phyloP scores from a whole-genome alignment of 1,140 invertebrate species.

The Drosophila carrolli region DNA sequence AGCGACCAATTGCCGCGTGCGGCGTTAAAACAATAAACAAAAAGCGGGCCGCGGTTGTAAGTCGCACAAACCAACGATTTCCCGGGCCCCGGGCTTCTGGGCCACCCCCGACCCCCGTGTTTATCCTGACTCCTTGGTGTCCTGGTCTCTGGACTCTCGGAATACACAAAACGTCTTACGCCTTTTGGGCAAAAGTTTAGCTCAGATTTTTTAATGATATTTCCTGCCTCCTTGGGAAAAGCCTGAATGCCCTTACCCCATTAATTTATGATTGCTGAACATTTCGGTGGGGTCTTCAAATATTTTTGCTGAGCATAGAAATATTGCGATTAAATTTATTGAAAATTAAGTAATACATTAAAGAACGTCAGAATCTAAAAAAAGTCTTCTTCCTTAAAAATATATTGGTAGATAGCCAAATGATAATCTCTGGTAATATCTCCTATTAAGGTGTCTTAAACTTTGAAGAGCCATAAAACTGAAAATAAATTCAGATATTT shows the following conservation, averaged over 20 bases:
- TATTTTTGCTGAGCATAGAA: background rate
- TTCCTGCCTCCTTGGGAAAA: background rate
- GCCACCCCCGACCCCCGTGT: slow-evolving; percentile 8
- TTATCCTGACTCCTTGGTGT: slow-evolving; percentile 1
- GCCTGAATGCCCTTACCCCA: background rate
- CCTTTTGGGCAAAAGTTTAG: slow-evolving; percentile 65
- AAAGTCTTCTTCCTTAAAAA: no score
- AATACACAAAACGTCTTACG: slow-evolving; percentile 53
- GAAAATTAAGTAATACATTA: no score
- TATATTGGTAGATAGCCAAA: no score
- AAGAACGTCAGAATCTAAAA: no score
- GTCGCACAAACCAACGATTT: slow-evolving; percentile 17
- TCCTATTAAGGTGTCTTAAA: no score
- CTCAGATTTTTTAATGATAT: slow-evolving; percentile 61
- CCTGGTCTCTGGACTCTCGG: slow-evolving; percentile 6
- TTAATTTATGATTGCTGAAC: background rate
- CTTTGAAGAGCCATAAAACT: no score
- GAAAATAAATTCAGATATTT: no score
- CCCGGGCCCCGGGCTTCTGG: background rate
- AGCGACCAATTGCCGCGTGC: slow-evolving; percentile 68
- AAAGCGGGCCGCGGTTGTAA: slow-evolving; percentile 1
- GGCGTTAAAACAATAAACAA: slow-evolving; percentile 75
- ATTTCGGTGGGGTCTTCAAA: background rate
- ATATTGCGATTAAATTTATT: no score
- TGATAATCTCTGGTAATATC: no score